Conservation (phyloP, 2,888 invertebrate species). For the Rhogogaster chlorosoma region DNA sequence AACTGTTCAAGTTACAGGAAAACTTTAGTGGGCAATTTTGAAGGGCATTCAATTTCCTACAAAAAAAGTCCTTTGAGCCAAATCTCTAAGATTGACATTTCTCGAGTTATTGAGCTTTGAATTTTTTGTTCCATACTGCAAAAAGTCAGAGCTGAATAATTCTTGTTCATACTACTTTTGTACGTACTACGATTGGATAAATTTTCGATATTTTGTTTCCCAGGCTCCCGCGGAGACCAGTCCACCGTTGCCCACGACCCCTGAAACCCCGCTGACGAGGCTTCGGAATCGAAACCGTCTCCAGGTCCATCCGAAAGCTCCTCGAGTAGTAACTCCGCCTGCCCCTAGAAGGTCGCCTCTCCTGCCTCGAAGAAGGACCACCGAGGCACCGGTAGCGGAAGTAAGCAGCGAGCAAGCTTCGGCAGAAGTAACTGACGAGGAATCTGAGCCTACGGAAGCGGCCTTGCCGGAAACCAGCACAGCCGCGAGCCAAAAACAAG, state of each 20-base stretch:
- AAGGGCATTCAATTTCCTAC: too few relatives aligned
- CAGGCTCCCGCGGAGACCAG: constrained; percentile 74
- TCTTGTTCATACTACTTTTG: too few relatives aligned
- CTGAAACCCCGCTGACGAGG: constrained; percentile 75
- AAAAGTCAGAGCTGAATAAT: too few relatives aligned
- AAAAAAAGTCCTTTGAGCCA: too few relatives aligned
- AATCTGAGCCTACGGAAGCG: constrained; percentile 64
- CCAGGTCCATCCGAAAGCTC: constrained; percentile 75
- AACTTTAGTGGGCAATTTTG: too few relatives aligned
- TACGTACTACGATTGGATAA: too few relatives aligned
- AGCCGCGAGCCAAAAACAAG: constrained; percentile 71
- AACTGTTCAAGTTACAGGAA: too few relatives aligned
- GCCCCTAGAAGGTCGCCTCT: constrained; percentile 71
- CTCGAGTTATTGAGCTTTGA: too few relatives aligned
- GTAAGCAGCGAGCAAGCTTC: constrained; percentile 57
- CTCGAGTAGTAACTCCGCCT: constrained; percentile 67
- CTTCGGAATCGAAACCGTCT: constrained; percentile 76
- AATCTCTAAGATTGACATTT: too few relatives aligned
- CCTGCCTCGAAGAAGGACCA: constrained; percentile 72
- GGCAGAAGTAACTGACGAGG: constrained; percentile 59
- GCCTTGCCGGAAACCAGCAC: constrained; percentile 64
- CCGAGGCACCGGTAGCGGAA: constrained; percentile 69
- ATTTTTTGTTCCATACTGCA: too few relatives aligned
- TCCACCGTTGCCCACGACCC: constrained; percentile 67
- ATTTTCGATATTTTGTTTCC: neutral